A percentile compares a stretch with the other conserved stretches of the same genome.
These are phyloP conservation scores for Sardina pilchardus DNA, from an alignment of 2,113 vertebrate species.

Conservation along the genomic window DNA sequence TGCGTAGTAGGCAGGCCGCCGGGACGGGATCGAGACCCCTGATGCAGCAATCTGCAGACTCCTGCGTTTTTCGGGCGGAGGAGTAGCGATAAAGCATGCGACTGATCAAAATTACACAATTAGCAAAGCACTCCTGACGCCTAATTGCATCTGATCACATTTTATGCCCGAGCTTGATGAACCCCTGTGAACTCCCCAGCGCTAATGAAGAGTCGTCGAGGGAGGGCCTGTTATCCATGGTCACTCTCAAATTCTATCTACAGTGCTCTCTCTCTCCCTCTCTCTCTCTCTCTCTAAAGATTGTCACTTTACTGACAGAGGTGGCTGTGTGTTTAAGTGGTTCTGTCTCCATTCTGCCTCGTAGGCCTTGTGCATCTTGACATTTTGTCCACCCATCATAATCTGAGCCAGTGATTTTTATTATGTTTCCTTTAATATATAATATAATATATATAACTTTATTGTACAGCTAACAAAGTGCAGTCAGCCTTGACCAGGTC, in stretches of 20 bases:
- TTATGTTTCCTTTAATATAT: slow-evolving; percentile 31
- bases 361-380: slow-evolving; percentile 33
- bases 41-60: slow-evolving; percentile 52
- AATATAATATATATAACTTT: background rate
- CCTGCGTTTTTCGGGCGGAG: slow-evolving; percentile 32
- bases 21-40: slow-evolving; percentile 31
- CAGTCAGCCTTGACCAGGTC: background rate
- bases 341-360: slow-evolving; percentile 20
- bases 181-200: slow-evolving; percentile 39
- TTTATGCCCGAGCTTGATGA: slow-evolving; percentile 40
- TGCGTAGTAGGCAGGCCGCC: slow-evolving; percentile 35
- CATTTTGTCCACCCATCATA: slow-evolving; percentile 47
- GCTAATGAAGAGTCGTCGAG: slow-evolving; percentile 43
- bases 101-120: slow-evolving; percentile 52
- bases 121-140: slow-evolving; percentile 49
- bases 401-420: slow-evolving; percentile 43
- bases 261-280: background rate
- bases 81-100: slow-evolving; percentile 46
- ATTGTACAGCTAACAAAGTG: background rate
- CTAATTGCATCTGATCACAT: slow-evolving; percentile 49
- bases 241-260: background rate
- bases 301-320: background rate
- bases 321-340: background rate
- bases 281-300: background rate
- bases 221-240: background rate